Percentiles rank a stretch among this genome's conserved stretches.
These are phyloP conservation scores for Mechanitis mazaeus DNA, from an alignment of 2,888 invertebrate species.

Conservation along the genomic window DNA sequence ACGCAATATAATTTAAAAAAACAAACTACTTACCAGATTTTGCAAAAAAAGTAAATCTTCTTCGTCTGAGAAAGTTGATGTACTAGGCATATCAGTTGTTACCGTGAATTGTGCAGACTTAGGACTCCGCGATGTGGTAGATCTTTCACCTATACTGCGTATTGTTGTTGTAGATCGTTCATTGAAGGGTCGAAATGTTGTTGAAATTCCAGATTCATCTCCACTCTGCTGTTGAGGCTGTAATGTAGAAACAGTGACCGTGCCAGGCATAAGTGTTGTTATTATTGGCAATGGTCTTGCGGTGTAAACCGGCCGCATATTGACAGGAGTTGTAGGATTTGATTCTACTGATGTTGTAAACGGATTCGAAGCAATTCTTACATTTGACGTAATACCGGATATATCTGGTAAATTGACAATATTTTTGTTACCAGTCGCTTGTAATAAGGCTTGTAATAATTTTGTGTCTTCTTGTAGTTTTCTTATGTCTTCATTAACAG, in stretches of 20 bases:
- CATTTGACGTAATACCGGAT: slow-evolving; percentile 63
- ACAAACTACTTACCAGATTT: slow-evolving; percentile 64
- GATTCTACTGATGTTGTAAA: slow-evolving; percentile 56
- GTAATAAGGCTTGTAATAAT: slow-evolving; percentile 64
- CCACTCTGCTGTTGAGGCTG: slow-evolving; percentile 44
- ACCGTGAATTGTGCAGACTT: slow-evolving; percentile 41
- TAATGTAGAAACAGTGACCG: slow-evolving; percentile 46
- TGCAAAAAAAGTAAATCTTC: slow-evolving; percentile 78
- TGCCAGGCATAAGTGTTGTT: slow-evolving; percentile 48
- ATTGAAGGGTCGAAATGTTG: slow-evolving; percentile 55
- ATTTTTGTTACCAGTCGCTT: slow-evolving; percentile 56
- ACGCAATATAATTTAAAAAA: no score
- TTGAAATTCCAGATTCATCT: slow-evolving; percentile 59
- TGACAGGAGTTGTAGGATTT: slow-evolving; percentile 59
- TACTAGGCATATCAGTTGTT: slow-evolving; percentile 64
- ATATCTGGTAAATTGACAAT: slow-evolving; percentile 51
- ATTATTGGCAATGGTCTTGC: slow-evolving; percentile 45
- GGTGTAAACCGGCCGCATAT: slow-evolving; percentile 55
- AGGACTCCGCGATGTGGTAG: slow-evolving; percentile 43
- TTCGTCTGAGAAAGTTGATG: slow-evolving; percentile 68
- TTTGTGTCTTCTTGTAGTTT: slow-evolving; percentile 63
- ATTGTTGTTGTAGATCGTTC: slow-evolving; percentile 48
- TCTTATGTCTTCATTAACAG: slow-evolving; percentile 54
- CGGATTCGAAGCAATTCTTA: slow-evolving; percentile 62
- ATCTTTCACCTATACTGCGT: slow-evolving; percentile 34